phyloP scores from a whole-genome alignment of 2,797 vertebrate species.

The Myioborus melanocephalus region DNA sequence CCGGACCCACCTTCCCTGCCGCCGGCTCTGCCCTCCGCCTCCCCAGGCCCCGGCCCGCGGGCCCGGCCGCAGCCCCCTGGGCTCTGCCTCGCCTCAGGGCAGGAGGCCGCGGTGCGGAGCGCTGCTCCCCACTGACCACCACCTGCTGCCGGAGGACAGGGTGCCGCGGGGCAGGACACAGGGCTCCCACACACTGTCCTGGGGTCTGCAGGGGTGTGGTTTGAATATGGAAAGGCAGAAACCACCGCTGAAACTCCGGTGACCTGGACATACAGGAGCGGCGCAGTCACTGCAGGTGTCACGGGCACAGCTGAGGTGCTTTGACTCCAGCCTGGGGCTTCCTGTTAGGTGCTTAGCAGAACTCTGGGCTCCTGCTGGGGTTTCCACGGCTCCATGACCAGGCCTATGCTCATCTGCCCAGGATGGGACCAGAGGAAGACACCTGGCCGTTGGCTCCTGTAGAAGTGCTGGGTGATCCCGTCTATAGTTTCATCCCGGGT shows the following conservation, averaged over 20 bases:
- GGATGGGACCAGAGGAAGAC: not conserved
- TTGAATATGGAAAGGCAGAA: not conserved
- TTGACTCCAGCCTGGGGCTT: not conserved
- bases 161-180: not conserved
- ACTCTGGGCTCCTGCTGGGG: not conserved
- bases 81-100: not conserved
- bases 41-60: rapidly evolving
- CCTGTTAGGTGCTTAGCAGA: not conserved
- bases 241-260: not conserved
- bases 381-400: not conserved
- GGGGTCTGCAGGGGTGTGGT: not conserved
- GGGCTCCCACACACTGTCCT: rapidly evolving
- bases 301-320: not conserved
- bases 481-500: rapidly evolving
- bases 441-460: not conserved
- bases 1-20: not conserved
- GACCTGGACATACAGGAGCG: not conserved
- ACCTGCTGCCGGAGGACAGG: not conserved
- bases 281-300: not conserved
- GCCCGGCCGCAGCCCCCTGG: rapidly evolving
- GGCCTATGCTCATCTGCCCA: not conserved
- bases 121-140: not conserved
- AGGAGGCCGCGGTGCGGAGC: not conserved
- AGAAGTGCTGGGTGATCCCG: not conserved
- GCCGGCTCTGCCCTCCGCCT: not conserved